These are phyloP conservation scores for Hesperophylax magnus DNA, from an alignment of 1,140 invertebrate species.

Conservation along the genomic window DNA sequence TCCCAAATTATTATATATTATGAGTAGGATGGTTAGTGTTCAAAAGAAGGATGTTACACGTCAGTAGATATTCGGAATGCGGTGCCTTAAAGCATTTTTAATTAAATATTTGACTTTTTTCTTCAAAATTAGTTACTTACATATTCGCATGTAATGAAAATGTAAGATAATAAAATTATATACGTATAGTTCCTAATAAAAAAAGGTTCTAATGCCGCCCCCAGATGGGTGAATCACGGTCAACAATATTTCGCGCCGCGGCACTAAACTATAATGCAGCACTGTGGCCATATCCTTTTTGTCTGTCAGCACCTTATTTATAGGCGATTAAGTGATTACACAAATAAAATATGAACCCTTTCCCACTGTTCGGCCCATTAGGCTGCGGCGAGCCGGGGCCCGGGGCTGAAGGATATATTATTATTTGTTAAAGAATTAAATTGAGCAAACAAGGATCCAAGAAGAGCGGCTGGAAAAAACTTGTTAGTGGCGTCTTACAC, in stretches of 20 bases:
- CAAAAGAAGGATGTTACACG: no score
- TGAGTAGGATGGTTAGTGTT: no score
- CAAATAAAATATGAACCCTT: constrained; percentile 37
- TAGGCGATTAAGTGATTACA: constrained; percentile 41
- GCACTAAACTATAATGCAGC: constrained; percentile 13
- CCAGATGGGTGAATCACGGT: neutral
- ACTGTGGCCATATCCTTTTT: constrained; percentile 22
- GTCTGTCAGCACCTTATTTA: constrained; percentile 40
- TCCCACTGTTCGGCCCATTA: constrained; percentile 31
- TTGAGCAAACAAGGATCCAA: constrained; percentile 1
- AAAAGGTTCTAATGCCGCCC: neutral
- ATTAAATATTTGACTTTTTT: no score
- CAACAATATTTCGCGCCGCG: constrained; percentile 4
- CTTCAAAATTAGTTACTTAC: no score
- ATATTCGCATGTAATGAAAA: no score
- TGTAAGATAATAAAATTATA: no score
- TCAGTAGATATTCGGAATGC: no score
- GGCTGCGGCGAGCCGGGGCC: neutral
- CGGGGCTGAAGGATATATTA: neutral
- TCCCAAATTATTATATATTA: no score
- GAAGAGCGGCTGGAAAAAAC: neutral
- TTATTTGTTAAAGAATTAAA: constrained; percentile 26
- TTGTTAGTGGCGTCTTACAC: neutral
- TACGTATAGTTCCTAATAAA: no score
- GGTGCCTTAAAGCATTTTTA: no score